phyloP scores from a whole-genome alignment of 2,888 invertebrate genomes.

The Nemoura dubitans region DNA sequence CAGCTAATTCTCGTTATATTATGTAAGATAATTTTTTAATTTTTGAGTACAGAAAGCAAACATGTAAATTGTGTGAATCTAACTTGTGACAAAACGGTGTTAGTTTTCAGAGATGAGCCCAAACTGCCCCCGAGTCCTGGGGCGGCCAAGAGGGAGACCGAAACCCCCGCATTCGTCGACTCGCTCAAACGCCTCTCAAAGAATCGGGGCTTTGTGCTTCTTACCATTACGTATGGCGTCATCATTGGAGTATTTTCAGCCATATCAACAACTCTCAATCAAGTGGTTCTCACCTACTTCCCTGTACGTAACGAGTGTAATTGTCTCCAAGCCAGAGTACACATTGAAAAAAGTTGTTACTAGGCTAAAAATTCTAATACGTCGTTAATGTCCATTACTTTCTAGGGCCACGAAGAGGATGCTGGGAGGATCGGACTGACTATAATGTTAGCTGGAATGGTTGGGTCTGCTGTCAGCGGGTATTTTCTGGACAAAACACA shows the following conservation, averaged over 20 bases:
- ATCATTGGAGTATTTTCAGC: conserved; percentile 98
- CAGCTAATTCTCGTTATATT: conserved; percentile 63
- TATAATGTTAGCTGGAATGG: conserved; percentile 92
- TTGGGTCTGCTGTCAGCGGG: conserved; percentile 92
- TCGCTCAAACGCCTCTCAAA: conserved; percentile 79
- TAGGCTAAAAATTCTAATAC: too few relatives aligned
- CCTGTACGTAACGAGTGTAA: too few relatives aligned
- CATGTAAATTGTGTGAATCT: too few relatives aligned
- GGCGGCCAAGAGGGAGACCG: conserved; percentile 67
- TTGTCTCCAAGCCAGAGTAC: too few relatives aligned
- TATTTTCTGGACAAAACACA: conserved; percentile 91
- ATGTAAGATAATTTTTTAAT: conserved; percentile 58
- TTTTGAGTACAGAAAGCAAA: too few relatives aligned
- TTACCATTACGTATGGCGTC: conserved; percentile 88
- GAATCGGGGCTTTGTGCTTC: conserved; percentile 82
- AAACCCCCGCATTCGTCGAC: conserved; percentile 70
- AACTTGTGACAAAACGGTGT: too few relatives aligned
- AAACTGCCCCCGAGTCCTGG: conserved; percentile 91
- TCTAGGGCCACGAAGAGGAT: conserved; percentile 73
- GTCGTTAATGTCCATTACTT: too few relatives aligned
- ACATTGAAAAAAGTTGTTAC: too few relatives aligned
- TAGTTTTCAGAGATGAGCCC: conserved; percentile 92
- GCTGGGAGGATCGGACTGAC: conserved; percentile 91
- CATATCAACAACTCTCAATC: conserved; percentile 92
- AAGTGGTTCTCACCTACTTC: conserved; percentile 84